A percentile compares a stretch with the other conserved stretches of the same genome.
These are phyloP conservation scores for Nannobrachium achirus DNA, from an alignment of 2,113 vertebrate genomes.

Conservation along the genomic window DNA sequence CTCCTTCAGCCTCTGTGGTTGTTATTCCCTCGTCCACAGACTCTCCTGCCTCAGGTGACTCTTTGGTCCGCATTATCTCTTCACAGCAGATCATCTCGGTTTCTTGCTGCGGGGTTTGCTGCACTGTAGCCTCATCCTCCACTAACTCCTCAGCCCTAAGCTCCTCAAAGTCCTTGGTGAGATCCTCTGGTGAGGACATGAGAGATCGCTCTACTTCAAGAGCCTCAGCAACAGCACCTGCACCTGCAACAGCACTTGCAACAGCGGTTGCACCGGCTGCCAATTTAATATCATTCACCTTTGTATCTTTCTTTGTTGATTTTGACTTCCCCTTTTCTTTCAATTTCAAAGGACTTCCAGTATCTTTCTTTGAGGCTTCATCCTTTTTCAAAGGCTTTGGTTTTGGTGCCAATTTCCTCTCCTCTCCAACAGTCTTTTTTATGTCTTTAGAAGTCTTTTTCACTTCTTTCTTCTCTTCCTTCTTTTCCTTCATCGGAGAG, in stretches of 20 bases:
- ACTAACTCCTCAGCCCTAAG: constrained; percentile 86
- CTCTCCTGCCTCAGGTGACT: constrained; percentile 83
- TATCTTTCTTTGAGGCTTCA: constrained; percentile 84
- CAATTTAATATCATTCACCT: constrained; percentile 70
- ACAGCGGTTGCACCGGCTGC: constrained; percentile 52
- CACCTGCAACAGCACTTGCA: constrained; percentile 29
- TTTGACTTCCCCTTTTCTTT: constrained; percentile 91
- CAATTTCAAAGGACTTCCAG: constrained; percentile 75
- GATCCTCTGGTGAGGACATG: constrained; percentile 96
- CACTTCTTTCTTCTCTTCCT: constrained; percentile 88
- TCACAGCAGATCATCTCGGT: constrained; percentile 74
- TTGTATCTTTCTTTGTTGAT: constrained; percentile 84
- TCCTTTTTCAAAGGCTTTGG: constrained; percentile 90
- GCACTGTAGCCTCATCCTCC: constrained; percentile 77
- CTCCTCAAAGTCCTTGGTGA: constrained; percentile 96
- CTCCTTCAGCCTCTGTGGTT: constrained; percentile 92
- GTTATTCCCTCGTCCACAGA: constrained; percentile 94
- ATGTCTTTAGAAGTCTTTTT: constrained; percentile 86
- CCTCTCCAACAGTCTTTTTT: constrained; percentile 85
- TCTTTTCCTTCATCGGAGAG: constrained; percentile 84
- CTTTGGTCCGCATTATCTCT: constrained; percentile 81
- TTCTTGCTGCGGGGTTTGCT: constrained; percentile 75
- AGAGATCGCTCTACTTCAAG: constrained; percentile 86
- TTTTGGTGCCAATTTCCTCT: constrained; percentile 84
- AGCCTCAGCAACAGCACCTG: constrained; percentile 62